Base-by-base conservation (phyloP, 2,113 vertebrate species). In the Chloropsis hardwickii region DNA sequence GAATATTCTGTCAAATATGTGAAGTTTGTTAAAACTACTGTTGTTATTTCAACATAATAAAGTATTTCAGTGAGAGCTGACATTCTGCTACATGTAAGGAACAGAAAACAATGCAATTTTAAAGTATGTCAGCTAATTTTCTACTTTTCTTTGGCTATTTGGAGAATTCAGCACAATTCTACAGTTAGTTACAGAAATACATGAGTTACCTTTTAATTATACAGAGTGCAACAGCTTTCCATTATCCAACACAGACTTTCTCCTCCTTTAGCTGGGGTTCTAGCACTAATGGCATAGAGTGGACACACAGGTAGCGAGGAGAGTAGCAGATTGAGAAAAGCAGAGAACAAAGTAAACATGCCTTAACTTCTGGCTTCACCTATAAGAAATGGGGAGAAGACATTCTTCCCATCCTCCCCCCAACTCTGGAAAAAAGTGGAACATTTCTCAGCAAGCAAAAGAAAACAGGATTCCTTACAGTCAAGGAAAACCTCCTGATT, bases 221-320 rank as follows among this genome's bases (percentile, higher is more conserved):
- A 88, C 9, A 96, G 94, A 95, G 94, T 94, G 93, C 91, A 96
- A 92, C 94, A 96, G 94, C 91, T 96, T 94, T 92, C 94, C 93
- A 96, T 61, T 94, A 94, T 96, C 94, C 96, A 96, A 96, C 94
- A 96, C 86, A 96, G 94, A 88, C 64, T 96, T 94, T 96, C 80
- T 96, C 91, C 80, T 96, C 89, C 94, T 95, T 96, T 94, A 95
- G 96, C 50, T 94, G 93, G 45, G 45, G 53, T 92, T 96, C 89
- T 96, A 95, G 93, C 86, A 96, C 83, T 96, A 96, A 94, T 62
- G 91, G 89, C 93, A 96, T 88, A 96, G 91, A 91, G 83, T 42
- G 44, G 91, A 94, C 95, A 96, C 89, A 96, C 86, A 86, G 76
- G 94, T 86, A 96, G 96, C 77, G 5, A 95, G 86, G 67, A 95